Conservation (phyloP, 2,888 invertebrate genomes). For the Aleiodes alternator region DNA sequence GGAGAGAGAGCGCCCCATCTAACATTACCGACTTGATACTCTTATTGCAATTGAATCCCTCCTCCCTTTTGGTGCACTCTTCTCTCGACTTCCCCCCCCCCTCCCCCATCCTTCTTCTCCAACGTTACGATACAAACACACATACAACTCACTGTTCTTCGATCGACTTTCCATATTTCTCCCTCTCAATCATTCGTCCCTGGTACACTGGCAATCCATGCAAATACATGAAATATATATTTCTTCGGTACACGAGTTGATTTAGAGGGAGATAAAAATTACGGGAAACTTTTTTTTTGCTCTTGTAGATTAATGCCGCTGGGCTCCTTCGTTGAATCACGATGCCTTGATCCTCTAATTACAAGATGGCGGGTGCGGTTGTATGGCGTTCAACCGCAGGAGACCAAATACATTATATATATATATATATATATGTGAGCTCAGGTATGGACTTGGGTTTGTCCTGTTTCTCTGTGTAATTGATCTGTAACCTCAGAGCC, state of each 20-base stretch:
- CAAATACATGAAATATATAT: conserved; percentile 30
- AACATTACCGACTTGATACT: conserved; percentile 71
- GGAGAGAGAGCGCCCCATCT: conserved; percentile 53
- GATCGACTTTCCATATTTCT: conserved; percentile 32
- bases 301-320: conserved; percentile 55
- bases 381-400: conserved; percentile 63
- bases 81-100: conserved; percentile 52
- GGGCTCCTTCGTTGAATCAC: conserved; percentile 68
- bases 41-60: conserved; percentile 74
- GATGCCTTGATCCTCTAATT: conserved; percentile 73
- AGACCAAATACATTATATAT: conserved; percentile 32
- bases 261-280: conserved; percentile 19
- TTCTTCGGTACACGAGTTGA: conserved; percentile 34
- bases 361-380: conserved; percentile 72
- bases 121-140: conserved; percentile 40
- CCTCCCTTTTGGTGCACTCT: conserved; percentile 51
- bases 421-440: conserved; percentile 23
- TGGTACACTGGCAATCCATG: conserved; percentile 19
- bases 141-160: conserved; percentile 16
- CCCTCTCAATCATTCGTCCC: conserved; percentile 34
- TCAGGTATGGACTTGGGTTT: conserved; percentile 7
- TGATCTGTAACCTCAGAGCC: neutral
- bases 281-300: conserved; percentile 12
- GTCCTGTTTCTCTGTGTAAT: neutral
- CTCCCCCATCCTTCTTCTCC: conserved; percentile 45